Percentiles rank a stretch among this genome's conserved stretches.
Evolutionary conservation across 2,888 invertebrate genomes (phyloP).

Genomic region (Heliconius ethilla): DNA sequence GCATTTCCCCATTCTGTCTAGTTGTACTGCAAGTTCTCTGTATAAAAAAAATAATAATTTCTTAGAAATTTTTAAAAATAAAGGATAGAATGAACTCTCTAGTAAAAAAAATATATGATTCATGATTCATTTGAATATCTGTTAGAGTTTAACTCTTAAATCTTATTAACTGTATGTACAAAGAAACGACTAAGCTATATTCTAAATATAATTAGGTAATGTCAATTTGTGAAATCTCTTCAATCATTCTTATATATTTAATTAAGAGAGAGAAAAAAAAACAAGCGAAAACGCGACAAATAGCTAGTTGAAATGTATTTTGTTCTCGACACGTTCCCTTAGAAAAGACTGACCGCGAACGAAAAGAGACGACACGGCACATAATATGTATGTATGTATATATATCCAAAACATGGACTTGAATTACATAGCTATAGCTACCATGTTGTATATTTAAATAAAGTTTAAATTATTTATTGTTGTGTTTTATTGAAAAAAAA

Average conservation of each 20-base stretch:
- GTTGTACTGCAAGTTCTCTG: no score
- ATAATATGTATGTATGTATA: conserved; percentile 47
- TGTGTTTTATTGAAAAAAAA: not conserved
- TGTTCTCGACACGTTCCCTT: conserved; percentile 54
- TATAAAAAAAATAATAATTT: no score
- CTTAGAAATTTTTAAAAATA: no score
- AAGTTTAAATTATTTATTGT: conserved; percentile 61
- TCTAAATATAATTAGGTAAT: conserved; percentile 22
- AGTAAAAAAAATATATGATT: no score
- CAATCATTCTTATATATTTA: conserved; percentile 9
- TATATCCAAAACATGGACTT: conserved; percentile 75
- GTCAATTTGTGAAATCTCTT: conserved; percentile 26
- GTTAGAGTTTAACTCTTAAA: not conserved
- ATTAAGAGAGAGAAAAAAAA: conserved; percentile 3
- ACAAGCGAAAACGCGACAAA: conserved; percentile 24
- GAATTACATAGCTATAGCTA: conserved; percentile 67
- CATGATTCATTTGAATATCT: not conserved
- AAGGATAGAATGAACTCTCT: no score
- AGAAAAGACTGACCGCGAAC: conserved; percentile 49
- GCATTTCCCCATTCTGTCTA: no score
- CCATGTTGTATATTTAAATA: conserved; percentile 80
- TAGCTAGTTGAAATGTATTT: conserved; percentile 30
- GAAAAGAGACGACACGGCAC: conserved; percentile 8
- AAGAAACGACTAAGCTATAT: conserved; percentile 10
- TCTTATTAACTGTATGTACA: conserved; percentile 9